Percentiles rank a stretch among this genome's conserved stretches.
These are phyloP conservation scores for Megaceryle torquata DNA, from an alignment of 2,113 vertebrate species.

Conservation along the genomic window DNA sequence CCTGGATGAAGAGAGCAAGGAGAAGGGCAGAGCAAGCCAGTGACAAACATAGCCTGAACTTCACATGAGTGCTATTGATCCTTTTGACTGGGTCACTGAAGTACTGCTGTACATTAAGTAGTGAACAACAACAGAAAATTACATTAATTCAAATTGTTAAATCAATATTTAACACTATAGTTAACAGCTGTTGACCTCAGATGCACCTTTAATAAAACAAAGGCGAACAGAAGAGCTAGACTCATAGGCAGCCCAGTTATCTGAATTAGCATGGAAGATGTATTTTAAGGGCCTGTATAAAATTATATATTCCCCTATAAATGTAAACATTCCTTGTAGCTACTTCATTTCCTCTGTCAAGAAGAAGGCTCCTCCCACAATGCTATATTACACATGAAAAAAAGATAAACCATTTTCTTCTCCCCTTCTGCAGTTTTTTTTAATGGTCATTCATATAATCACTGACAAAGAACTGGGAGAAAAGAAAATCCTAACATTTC, in stretches of 20 bases:
- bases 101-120: constrained; percentile 63
- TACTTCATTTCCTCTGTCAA: neutral
- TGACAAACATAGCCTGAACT: neutral
- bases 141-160: constrained; percentile 71
- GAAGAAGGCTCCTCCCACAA: neutral
- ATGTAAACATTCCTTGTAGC: neutral
- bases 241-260: constrained; percentile 20
- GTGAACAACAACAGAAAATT: constrained; percentile 66
- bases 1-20: neutral
- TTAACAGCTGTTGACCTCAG: constrained; percentile 68
- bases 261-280: constrained; percentile 10
- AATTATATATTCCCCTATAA: neutral
- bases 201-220: constrained; percentile 64
- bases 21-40: neutral
- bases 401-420: neutral
- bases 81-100: constrained; percentile 60
- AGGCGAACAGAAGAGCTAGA: constrained; percentile 47
- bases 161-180: constrained; percentile 74
- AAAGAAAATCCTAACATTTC: neutral
- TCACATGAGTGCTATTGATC: constrained; percentile 65
- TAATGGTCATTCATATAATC: neutral
- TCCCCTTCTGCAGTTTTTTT: neutral
- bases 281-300: neutral
- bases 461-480: neutral
- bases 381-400: neutral